Evolutionary conservation across 2,113 vertebrate genomes (phyloP), one percentile per base, ranked within the genome.

Genomic region (Boleophthalmus pectinirostris): DNA sequence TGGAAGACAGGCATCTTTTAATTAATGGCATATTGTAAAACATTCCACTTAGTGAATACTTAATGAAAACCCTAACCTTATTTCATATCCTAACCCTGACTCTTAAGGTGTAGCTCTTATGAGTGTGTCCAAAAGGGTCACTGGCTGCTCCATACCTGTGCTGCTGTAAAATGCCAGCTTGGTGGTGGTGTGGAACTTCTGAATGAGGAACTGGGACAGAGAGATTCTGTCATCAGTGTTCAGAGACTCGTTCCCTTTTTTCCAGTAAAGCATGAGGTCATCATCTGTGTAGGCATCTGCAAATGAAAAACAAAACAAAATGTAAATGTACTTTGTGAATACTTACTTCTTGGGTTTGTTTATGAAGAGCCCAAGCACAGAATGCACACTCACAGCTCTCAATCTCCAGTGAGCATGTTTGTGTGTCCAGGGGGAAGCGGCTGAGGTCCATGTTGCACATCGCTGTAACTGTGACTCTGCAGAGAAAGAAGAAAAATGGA

Each of bases 361-460:
- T 54, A 21, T 11, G n/a, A 54, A n/a, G 51, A 21, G 51, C 8
- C 20, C 9, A 54, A 54, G 20, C 4, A 53, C 49, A 20, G 18
- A n/a, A 54, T 54, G 5, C n/a, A 47, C 18, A 96, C 97, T 95
- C 94, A 99, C 97, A 99, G 91, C 98, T 99, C 91, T 99, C 98
- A 33, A 99, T 98, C 91, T 99, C 98, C 70, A 99, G 90, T 0
- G 97, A 99, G 83, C 97, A 99, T 0, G 96, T 99, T 79, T 99
- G 98, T 0, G 97, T 99, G 89, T 99, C 98, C 90, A 99, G 90
- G 0, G 97, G 98, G 83, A 98, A 99, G 16, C 96, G 95, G 78
- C 97, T 99, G 58, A 99, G 97, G 88, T 99, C 97, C 97, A 99
- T 99, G 88, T 98, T 99, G 89, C 97, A 99, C 97, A 99, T 99